Evolutionary conservation across 2,113 vertebrate genomes (phyloP).

Genomic region (Bubo scandiacus): DNA sequence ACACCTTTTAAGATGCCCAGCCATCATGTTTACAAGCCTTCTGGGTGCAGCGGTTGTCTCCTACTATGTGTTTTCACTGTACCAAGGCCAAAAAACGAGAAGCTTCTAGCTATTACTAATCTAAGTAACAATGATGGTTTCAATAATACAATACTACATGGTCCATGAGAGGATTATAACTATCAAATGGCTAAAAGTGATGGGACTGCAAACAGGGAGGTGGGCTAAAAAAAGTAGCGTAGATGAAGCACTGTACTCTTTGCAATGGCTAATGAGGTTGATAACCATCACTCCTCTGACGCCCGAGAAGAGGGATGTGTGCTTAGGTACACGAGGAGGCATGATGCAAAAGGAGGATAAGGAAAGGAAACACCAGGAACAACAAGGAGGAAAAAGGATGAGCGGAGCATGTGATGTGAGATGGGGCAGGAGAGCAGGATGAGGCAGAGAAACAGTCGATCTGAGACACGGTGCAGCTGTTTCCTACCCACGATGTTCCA

Average conservation of each 20-base stretch:
- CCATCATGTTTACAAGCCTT: not conserved
- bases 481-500: not conserved
- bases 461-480: fast-evolving
- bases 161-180: not conserved
- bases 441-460: not conserved
- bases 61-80: not conserved
- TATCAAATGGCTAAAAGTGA: not conserved
- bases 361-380: not conserved
- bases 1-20: not conserved
- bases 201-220: not conserved
- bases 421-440: not conserved
- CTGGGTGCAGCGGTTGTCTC: not conserved
- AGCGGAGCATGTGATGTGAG: not conserved
- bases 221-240: not conserved
- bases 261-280: not conserved
- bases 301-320: not conserved
- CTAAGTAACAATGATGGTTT: not conserved
- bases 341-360: not conserved
- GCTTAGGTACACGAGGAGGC: not conserved
- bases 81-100: not conserved
- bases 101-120: not conserved
- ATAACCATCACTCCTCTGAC: not conserved
- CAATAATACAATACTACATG: not conserved
- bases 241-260: not conserved
- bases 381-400: fast-evolving